Base-by-base conservation (phyloP, 2,797 vertebrate genomes). In the Xiphophorus birchmanni region DNA sequence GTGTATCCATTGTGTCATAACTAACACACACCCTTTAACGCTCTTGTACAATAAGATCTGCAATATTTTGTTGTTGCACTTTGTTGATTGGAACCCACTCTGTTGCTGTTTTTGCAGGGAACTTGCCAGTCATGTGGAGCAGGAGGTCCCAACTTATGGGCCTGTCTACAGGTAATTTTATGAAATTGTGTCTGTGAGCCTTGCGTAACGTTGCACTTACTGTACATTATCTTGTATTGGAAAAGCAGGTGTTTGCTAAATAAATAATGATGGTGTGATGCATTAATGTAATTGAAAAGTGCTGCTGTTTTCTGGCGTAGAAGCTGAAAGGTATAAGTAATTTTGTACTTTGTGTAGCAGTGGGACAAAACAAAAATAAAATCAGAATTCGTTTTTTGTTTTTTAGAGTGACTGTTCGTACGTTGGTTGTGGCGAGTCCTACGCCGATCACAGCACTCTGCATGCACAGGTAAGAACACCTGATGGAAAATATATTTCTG, bases 341-440 rank as follows among this genome's bases (percentile, higher is more conserved):
- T 44, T 48, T 79, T 72, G 44, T 29, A 50, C 52, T 71, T 18
- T 75, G 11, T 56, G 9, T 65, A 26, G 73, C 26, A 2, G 18
- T 67, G 32, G 13, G 4, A 32, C 17, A 12, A 37, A 65, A 48
- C 15, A 23, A 67, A 42, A 11, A 26, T 12, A 42, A 69, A 11
- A 44, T 47, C 45, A 47, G 45, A 47, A 47, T 47, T 47, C 1
- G 13, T 89, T 75, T 75, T 90, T 48, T 87, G 56, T 45, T 79
- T 50, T 67, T 42, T 79, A 99, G 99, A 95, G 92, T n/a, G 95
- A 97, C 79, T 99, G 99, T 87, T 92, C 96, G 4, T 99, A 99
- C 0, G 97, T 99, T 10, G 99, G 99, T 40, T 99, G 99, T 48
- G 98, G 99, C 82, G 99, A 99, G 80, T 99, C 98, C 29, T 97